Evolutionary conservation across 2,888 invertebrate genomes (phyloP), one percentile per base, ranked within the genome.

Genomic region (Cheilosia grossa): DNA sequence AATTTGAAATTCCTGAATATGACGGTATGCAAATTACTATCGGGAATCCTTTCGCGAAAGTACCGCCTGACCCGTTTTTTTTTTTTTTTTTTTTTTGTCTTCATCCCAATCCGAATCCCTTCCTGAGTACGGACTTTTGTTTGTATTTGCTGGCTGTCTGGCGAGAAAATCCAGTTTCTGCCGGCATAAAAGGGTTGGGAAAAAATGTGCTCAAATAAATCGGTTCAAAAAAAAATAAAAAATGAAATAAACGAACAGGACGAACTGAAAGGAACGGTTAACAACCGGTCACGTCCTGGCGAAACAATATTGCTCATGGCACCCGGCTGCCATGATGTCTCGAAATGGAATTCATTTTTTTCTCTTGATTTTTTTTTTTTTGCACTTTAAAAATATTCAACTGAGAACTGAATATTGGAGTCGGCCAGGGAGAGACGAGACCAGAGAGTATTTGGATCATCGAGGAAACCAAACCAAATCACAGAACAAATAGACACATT

Each of bases 161-260:
- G 85, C 80, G 85, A 85, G 85, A 77, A 85, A 85, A 85, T 85
- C 85, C 85, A 85, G 85, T 85, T 85, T 85, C 72, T 81, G 81
- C 44, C 27, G 81, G 59, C 75, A 51, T 66, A 69, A 81, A 82
- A 85, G 81, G 85, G 85, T 81, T 85, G 51, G 21, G 19, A 70
- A 79, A 80, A 75, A 73, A 80, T 73, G 19, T 72, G 37, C 75
- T 85, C 75, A 77, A 81, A 81, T 85, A 85, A 80, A 85, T 85
- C 85, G 80, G 56, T 56, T 17, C 37, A 64, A 53, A 47, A 78
- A 74, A 67, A 44, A 74, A n/a, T n/a, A 17, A 15, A 19, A 24
- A 6, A 6, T 27, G 27, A 27, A 27, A 27, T 27, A 44, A 47
- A 63, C 21, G 24, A 54, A 67, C 69, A 81, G 75, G 66, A 85